phyloP scores from a whole-genome alignment of 1,140 invertebrate genomes.

The Drosophila bocqueti region DNA sequence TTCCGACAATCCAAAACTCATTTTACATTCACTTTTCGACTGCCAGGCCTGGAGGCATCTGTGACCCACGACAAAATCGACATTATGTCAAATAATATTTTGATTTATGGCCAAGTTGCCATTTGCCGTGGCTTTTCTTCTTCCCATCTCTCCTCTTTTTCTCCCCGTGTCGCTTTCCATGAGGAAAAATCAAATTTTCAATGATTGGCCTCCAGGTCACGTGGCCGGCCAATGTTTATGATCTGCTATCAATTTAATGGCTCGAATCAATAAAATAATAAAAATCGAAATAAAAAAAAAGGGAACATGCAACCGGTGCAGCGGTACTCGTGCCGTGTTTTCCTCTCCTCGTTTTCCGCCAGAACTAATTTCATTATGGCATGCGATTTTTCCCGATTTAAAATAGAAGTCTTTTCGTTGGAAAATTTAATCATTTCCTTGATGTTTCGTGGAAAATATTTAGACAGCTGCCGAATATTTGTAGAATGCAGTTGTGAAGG shows the following conservation, averaged over 20 bases:
- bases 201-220: slow-evolving; percentile 63
- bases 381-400: slow-evolving; percentile 1
- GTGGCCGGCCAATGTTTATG: slow-evolving; percentile 55
- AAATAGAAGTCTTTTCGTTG: slow-evolving; percentile 6
- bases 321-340: not conserved
- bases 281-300: slow-evolving; percentile 19
- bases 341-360: not conserved
- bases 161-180: not conserved
- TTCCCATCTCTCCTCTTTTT: not conserved
- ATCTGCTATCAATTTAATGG: slow-evolving; percentile 68
- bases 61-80: slow-evolving; percentile 60
- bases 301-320: slow-evolving; percentile 14
- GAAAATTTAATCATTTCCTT: slow-evolving; percentile 8
- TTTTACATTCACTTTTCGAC: slow-evolving; percentile 37
- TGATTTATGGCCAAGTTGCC: slow-evolving; percentile 64
- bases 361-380: slow-evolving; percentile 28
- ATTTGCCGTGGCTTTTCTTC: slow-evolving; percentile 14
- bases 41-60: slow-evolving; percentile 34
- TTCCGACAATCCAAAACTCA: slow-evolving; percentile 24
- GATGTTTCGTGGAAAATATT: not conserved
- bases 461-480: not conserved
- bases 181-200: slow-evolving; percentile 69
- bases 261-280: slow-evolving; percentile 61
- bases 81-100: slow-evolving; percentile 63
- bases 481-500: not conserved